Evolutionary conservation across 2,888 invertebrate genomes (phyloP).

Genomic region (Branchellion lobata): DNA sequence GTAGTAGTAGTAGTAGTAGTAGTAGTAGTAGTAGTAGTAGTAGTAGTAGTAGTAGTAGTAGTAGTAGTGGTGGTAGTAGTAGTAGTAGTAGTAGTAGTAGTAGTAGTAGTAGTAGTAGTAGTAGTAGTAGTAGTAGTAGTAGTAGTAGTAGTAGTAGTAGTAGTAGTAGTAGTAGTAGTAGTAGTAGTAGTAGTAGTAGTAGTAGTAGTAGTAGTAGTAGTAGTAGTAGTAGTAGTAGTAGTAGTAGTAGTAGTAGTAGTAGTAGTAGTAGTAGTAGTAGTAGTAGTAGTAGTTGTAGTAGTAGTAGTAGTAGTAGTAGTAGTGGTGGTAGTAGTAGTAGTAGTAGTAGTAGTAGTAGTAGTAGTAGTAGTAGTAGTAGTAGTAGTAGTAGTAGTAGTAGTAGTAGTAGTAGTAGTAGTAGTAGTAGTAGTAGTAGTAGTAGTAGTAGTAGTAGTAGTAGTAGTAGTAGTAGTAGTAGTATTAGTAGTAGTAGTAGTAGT

Average conservation of each 20-base stretch:
- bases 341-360: no score
- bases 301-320: not conserved
- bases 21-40: slow-evolving; percentile 32
- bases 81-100: slow-evolving; percentile 25
- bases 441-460: slow-evolving; percentile 42
- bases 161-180: slow-evolving; percentile 29
- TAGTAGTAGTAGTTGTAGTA: not conserved
- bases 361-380: no score
- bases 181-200: slow-evolving; percentile 29
- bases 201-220: slow-evolving; percentile 29
- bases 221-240: slow-evolving; percentile 29
- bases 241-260: slow-evolving; percentile 29
- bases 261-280: slow-evolving; percentile 13
- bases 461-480: slow-evolving; percentile 44
- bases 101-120: slow-evolving; percentile 40
- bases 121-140: slow-evolving; percentile 39
- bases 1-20: slow-evolving; percentile 45
- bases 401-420: not conserved
- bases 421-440: slow-evolving; percentile 8
- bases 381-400: no score
- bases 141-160: slow-evolving; percentile 22
- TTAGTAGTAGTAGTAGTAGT: slow-evolving; percentile 41
- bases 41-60: slow-evolving; percentile 20
- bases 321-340: no score
- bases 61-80: no score